Percentiles rank a stretch among this genome's conserved stretches.
Evolutionary conservation across 2,797 vertebrate genomes (phyloP).

Genomic region (Cottoperca gobio): DNA sequence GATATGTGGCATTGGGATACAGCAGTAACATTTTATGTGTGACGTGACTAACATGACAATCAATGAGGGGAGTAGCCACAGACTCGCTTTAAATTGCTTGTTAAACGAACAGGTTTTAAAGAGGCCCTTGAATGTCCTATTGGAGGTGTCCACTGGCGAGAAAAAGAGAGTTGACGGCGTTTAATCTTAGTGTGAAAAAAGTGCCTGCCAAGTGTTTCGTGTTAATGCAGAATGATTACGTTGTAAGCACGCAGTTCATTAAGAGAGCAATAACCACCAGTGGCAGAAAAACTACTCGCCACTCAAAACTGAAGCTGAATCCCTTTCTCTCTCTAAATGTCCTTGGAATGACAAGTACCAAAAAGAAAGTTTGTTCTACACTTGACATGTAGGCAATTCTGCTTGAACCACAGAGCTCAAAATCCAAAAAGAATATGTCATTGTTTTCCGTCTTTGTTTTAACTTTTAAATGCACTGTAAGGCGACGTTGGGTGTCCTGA

Average conservation of each 20-base stretch:
- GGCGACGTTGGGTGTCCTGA: no score
- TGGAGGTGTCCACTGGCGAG: constrained; percentile 13
- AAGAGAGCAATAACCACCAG: not conserved
- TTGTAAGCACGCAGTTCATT: constrained; percentile 7
- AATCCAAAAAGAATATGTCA: not conserved
- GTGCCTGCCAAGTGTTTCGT: not conserved
- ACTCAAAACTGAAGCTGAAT: not conserved
- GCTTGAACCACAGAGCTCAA: not conserved
- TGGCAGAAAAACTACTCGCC: not conserved
- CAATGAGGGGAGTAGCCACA: constrained; percentile 37
- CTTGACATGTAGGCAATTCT: not conserved
- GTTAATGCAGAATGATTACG: constrained; percentile 20
- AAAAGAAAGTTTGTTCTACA: not conserved
- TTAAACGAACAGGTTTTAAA: constrained; percentile 60
- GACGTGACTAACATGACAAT: constrained; percentile 63
- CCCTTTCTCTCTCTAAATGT: not conserved
- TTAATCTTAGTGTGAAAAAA: constrained; percentile 41
- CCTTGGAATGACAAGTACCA: not conserved
- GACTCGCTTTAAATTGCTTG: constrained; percentile 52
- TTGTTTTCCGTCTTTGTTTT: no score
- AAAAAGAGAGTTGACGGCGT: constrained; percentile 38
- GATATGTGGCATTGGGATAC: constrained; percentile 18
- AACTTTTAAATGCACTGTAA: no score
- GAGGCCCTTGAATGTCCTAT: constrained; percentile 45
- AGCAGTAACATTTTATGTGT: constrained; percentile 56